A percentile compares a stretch with the other conserved stretches of the same genome.
Conservation (phyloP, 2,113 vertebrate genomes). For the Solea senegalensis region DNA sequence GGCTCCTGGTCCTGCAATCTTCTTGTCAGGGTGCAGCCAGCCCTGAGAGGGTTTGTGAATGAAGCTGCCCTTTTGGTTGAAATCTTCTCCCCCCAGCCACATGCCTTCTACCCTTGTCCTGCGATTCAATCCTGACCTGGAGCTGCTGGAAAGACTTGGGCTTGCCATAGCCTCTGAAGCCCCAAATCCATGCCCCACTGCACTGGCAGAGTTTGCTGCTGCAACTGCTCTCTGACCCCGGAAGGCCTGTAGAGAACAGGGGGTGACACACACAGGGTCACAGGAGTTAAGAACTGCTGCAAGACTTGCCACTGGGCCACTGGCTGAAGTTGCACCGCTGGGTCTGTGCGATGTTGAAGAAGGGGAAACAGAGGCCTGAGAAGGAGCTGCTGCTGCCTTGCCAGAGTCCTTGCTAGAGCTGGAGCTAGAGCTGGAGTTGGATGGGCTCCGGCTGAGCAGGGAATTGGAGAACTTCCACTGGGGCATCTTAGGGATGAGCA, state of each 20-base stretch:
- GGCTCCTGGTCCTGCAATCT: conserved; percentile 89
- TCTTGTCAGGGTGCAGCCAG: conserved; percentile 93
- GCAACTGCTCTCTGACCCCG: conserved; percentile 77
- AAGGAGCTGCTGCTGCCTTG: conserved; percentile 59
- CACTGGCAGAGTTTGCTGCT: conserved; percentile 41
- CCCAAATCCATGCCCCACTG: conserved; percentile 63
- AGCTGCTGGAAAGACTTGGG: conserved; percentile 59
- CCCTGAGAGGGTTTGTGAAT: conserved; percentile 96
- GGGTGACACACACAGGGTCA: conserved; percentile 88
- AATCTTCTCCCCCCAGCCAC: conserved; percentile 84
- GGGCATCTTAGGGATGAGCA: conserved; percentile 91
- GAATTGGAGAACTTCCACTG: conserved; percentile 94
- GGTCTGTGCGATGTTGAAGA: conserved; percentile 60
- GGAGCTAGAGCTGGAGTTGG: conserved; percentile 84
- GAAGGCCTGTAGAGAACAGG: conserved; percentile 87
- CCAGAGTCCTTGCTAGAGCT: conserved; percentile 83
- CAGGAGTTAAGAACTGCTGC: conserved; percentile 89
- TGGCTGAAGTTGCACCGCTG: conserved; percentile 44
- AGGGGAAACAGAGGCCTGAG: conserved; percentile 51
- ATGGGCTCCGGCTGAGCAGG: conserved; percentile 88
- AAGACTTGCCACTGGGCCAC: conserved; percentile 82
- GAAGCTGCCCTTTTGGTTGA: conserved; percentile 90
- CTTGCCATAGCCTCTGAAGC: conserved; percentile 65
- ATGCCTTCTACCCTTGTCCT: conserved; percentile 83
- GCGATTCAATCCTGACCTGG: conserved; percentile 78